Conservation (phyloP, 35 echinoderm and acorn worm genomes). For the Diadema setosum region DNA sequence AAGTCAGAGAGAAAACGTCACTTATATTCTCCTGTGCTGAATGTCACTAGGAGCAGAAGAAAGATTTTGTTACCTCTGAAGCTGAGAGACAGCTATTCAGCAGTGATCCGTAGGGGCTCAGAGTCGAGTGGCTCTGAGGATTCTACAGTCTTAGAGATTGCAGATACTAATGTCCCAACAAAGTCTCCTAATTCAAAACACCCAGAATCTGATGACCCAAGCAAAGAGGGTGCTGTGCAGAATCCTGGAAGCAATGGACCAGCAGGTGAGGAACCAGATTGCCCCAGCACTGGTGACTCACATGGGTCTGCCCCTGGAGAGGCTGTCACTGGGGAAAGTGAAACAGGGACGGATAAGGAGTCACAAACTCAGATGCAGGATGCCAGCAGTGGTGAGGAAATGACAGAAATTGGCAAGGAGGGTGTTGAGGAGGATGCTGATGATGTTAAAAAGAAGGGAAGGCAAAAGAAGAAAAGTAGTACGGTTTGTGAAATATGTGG, state of each 20-base stretch:
- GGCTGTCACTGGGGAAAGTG: too few relatives aligned
- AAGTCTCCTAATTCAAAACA: background rate
- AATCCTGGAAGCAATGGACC: background rate
- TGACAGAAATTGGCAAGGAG: background rate
- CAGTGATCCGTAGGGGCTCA: too few relatives aligned
- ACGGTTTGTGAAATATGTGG: background rate
- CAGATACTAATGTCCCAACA: background rate
- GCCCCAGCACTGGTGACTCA: too few relatives aligned
- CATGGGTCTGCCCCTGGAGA: too few relatives aligned
- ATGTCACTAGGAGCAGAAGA: background rate
- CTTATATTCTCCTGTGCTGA: too few relatives aligned
- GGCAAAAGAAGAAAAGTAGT: background rate
- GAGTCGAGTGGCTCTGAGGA: background rate
- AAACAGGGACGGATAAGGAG: background rate
- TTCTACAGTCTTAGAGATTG: background rate
- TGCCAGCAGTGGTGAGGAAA: too few relatives aligned
- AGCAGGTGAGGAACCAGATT: background rate
- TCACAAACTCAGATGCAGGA: too few relatives aligned
- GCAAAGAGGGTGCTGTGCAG: background rate
- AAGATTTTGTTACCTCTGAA: background rate
- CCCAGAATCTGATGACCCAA: background rate
- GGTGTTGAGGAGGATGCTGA: background rate
- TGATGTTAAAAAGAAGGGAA: background rate
- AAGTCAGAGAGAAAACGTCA: background rate
- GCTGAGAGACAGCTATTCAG: background rate